phyloP scores from a whole-genome alignment of 2,888 invertebrate genomes.

The Erannis defoliaria region DNA sequence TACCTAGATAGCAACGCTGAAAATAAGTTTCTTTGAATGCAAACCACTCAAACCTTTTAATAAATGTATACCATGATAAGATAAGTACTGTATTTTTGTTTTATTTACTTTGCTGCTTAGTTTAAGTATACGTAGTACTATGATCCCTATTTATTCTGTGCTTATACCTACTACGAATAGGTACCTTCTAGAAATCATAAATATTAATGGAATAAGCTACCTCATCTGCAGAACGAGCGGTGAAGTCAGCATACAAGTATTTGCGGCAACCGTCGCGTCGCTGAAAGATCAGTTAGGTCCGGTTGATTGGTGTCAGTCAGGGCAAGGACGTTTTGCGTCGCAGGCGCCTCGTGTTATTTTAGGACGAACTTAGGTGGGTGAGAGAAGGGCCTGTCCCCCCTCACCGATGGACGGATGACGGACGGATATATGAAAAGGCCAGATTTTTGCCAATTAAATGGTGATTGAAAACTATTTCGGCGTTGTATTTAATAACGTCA shows the following conservation, averaged over 20 bases:
- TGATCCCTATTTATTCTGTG: background rate
- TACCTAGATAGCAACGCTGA: too few species aligned
- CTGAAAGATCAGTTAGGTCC: conserved; percentile 57
- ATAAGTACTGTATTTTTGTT: too few species aligned
- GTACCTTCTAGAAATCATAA: conserved; percentile 3
- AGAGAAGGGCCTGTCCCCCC: background rate
- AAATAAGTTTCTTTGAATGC: too few species aligned
- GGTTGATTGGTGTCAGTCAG: conserved; percentile 56
- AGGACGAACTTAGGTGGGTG: background rate
- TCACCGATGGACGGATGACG: too few species aligned
- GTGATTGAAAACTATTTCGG: background rate
- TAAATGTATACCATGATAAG: too few species aligned
- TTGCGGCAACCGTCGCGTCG: background rate
- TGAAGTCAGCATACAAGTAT: conserved; percentile 24
- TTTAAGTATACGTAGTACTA: too few species aligned
- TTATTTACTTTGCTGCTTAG: too few species aligned
- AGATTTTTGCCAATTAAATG: background rate
- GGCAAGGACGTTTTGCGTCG: conserved; percentile 61
- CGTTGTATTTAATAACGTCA: too few species aligned
- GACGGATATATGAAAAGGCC: too few species aligned
- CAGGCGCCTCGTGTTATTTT: conserved; percentile 14
- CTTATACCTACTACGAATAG: too few species aligned
- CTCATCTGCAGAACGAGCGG: conserved; percentile 1
- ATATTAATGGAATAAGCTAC: background rate
- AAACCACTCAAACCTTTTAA: too few species aligned